Evolutionary conservation across 2,797 vertebrate species (phyloP), one percentile per base, ranked within the genome.

Genomic region (Mormyrops attenuatus): DNA sequence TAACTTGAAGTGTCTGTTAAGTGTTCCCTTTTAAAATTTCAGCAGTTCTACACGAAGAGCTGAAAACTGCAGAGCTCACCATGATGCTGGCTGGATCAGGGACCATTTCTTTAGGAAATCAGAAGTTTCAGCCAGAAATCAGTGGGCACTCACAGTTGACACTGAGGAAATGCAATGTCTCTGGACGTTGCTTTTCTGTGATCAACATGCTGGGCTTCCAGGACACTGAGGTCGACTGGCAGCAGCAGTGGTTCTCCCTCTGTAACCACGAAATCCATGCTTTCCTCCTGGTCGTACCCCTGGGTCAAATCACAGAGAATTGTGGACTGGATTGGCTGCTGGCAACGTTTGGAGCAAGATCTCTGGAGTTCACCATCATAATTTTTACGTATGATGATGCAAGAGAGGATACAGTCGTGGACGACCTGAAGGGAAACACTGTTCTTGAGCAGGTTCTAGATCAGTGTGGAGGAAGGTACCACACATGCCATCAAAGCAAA

Each of bases 221-320:
- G 69, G 77, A 55, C 2, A 2, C 63, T 86, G 50, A 50, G 15
- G 22, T 13, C 9, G 47, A 0, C 0, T 90, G 94, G 80, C 88
- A 92, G 0, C 26, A n/a, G 3, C 85, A 91, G 15, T 89, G 53
- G 44, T 90, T 91, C 52, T 88, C 89, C 55, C 87, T 91, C 8
- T 90, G 53, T 0, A 89, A 86, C 88, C 55, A 91, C 0, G 89
- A 87, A 38, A 87, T 93, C 47, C 91, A 94, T 0, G 93, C 91
- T 77, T 92, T 96, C 90, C 52, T 95, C 88, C 86, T 95, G 38
- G 93, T 95, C 15, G 41, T 93, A 9, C 91, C 92, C 85, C 60
- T 93, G 90, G 92, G 91, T 5, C 90, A 63, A 53, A 92, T 93
- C 63, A 88, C 47, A 0, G 94, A 95, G 20, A 26, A 0, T 0